Conservation (phyloP, 2,888 invertebrate species). For the Tribolium freemani region DNA sequence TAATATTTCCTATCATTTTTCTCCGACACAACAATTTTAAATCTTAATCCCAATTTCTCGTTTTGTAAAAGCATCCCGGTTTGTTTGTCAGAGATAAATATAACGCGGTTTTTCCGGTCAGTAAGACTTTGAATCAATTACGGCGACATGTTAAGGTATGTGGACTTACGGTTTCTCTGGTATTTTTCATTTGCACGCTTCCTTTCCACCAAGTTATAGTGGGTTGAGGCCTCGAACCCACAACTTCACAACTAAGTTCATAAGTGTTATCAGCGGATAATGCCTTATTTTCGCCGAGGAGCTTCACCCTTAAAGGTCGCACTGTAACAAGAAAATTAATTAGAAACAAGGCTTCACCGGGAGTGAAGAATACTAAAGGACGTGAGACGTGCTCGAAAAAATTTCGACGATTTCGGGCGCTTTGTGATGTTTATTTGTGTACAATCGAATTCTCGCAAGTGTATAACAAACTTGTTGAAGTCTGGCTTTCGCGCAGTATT, state of each 20-base stretch:
- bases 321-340: conserved; percentile 71
- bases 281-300: conserved; percentile 79
- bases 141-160: background rate
- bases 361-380: too few relatives aligned
- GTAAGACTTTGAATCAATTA: conserved; percentile 16
- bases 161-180: conserved; percentile 76
- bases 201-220: conserved; percentile 85
- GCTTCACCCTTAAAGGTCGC: conserved; percentile 78
- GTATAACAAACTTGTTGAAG: conserved; percentile 23
- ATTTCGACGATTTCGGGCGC: conserved; percentile 4
- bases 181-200: conserved; percentile 76
- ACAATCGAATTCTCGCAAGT: background rate
- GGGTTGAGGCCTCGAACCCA: conserved; percentile 83
- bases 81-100: conserved; percentile 47
- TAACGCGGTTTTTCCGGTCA: conserved; percentile 45
- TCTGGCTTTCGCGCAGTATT: conserved; percentile 23
- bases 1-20: background rate
- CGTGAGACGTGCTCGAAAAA: conserved; percentile 39
- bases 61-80: too few relatives aligned
- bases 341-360: conserved; percentile 27
- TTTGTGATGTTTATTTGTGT: background rate
- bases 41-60: background rate
- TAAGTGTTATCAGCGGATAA: conserved; percentile 80
- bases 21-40: background rate
- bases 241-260: conserved; percentile 80